Conservation (phyloP, 2,113 vertebrate genomes). For the Archocentrus centrarchus region DNA sequence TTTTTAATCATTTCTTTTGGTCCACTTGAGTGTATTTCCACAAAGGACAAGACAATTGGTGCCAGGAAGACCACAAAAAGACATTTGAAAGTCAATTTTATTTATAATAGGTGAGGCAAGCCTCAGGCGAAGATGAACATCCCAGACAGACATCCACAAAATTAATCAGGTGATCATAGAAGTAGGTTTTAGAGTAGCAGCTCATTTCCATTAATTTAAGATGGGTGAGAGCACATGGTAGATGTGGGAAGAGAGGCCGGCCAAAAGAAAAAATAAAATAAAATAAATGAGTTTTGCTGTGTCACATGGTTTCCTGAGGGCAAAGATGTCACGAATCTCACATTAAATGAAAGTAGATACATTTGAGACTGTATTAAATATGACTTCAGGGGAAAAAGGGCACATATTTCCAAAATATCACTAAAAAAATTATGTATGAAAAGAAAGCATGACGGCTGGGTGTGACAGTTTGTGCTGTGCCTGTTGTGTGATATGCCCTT, state of each 20-base stretch:
- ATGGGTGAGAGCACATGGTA: slow-evolving; percentile 49
- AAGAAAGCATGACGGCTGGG: background rate
- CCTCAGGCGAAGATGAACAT: slow-evolving; percentile 46
- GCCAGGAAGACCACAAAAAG: slow-evolving; percentile 23
- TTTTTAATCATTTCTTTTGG: slow-evolving; percentile 41
- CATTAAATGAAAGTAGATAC: slow-evolving; percentile 34
- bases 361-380: slow-evolving; percentile 42
- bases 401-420: slow-evolving; percentile 5
- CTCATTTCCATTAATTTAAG: slow-evolving; percentile 56
- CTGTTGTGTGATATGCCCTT: background rate
- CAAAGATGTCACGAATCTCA: slow-evolving; percentile 25
- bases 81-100: slow-evolving; percentile 67
- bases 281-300: slow-evolving; percentile 17
- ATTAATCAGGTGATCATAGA: slow-evolving; percentile 58
- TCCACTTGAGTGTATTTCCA: slow-evolving; percentile 27
- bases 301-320: slow-evolving; percentile 28
- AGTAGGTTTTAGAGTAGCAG: slow-evolving; percentile 39
- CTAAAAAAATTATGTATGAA: slow-evolving; percentile 4
- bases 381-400: background rate
- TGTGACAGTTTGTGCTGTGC: slow-evolving; percentile 9
- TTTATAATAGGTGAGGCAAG: slow-evolving; percentile 31
- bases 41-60: slow-evolving; percentile 30
- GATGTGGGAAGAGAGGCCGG: slow-evolving; percentile 18
- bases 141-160: slow-evolving; percentile 39
- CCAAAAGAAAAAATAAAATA: background rate